A percentile compares a stretch with the other conserved stretches of the same genome.
Evolutionary conservation across 1,140 invertebrate species (phyloP).

Genomic region (Aethina tumida): DNA sequence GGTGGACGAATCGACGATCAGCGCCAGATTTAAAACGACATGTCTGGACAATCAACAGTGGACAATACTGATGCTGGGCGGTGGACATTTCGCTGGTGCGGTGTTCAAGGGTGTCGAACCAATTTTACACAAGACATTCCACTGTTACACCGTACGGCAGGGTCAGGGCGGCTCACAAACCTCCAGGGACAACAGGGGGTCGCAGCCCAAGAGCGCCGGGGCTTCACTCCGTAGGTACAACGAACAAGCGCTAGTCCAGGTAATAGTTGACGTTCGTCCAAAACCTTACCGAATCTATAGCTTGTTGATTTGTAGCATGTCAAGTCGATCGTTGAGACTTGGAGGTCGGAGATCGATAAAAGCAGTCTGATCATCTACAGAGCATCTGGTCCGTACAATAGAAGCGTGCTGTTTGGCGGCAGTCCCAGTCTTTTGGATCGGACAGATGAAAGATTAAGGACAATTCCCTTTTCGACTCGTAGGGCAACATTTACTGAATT

Average conservation of each 20-base stretch:
- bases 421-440: slow-evolving; percentile 57
- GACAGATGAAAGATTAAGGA: slow-evolving; percentile 55
- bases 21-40: slow-evolving; percentile 14
- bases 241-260: slow-evolving; percentile 57
- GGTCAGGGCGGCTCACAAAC: slow-evolving; percentile 75
- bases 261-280: slow-evolving; percentile 29
- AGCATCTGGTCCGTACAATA: slow-evolving; percentile 64
- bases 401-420: slow-evolving; percentile 63
- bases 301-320: slow-evolving; percentile 57
- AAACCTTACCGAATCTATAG: slow-evolving; percentile 1
- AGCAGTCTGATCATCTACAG: slow-evolving; percentile 72
- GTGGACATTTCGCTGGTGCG: slow-evolving; percentile 79
- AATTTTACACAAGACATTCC: slow-evolving; percentile 76
- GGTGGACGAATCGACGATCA: slow-evolving; percentile 10
- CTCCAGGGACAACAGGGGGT: slow-evolving; percentile 53
- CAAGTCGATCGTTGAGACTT: slow-evolving; percentile 60
- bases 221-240: slow-evolving; percentile 72
- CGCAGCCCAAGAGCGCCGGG: slow-evolving; percentile 66
- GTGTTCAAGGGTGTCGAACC: slow-evolving; percentile 60
- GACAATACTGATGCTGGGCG: slow-evolving; percentile 71
- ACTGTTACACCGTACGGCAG: slow-evolving; percentile 74
- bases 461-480: slow-evolving; percentile 73
- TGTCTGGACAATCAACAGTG: slow-evolving; percentile 36
- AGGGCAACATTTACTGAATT: slow-evolving; percentile 75
- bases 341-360: slow-evolving; percentile 53